Conservation (phyloP, 2,888 invertebrate species). For the Dastarcus helophoroides region DNA sequence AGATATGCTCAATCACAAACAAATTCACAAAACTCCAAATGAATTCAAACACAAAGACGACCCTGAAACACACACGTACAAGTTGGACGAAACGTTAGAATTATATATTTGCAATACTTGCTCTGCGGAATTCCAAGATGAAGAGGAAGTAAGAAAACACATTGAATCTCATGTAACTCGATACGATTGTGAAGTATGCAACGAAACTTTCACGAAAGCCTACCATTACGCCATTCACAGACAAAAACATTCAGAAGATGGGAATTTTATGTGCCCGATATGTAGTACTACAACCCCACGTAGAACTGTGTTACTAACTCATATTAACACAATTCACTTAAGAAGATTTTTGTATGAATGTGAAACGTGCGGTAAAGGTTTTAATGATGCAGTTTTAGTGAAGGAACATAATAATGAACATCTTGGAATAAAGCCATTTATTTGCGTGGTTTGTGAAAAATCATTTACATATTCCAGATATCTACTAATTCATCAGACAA, state of each 20-base stretch:
- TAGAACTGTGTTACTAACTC: constrained; percentile 35
- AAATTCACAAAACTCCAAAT: constrained; percentile 38
- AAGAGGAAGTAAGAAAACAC: constrained; percentile 23
- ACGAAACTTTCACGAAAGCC: constrained; percentile 22
- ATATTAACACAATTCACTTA: constrained; percentile 44
- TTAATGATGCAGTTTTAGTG: constrained; percentile 36
- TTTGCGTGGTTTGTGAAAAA: constrained; percentile 37
- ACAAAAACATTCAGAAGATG: constrained; percentile 24
- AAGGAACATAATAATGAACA: constrained; percentile 36
- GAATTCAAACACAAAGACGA: constrained; percentile 28
- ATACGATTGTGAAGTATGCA: constrained; percentile 29
- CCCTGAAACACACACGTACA: constrained; percentile 13
- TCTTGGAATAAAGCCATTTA: constrained; percentile 31
- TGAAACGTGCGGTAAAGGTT: constrained; percentile 39
- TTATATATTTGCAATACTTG: constrained; percentile 25
- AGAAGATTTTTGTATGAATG: constrained; percentile 39
- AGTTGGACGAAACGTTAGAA: constrained; percentile 19
- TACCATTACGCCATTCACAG: constrained; percentile 27
- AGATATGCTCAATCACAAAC: constrained; percentile 39
- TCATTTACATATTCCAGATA: constrained; percentile 31
- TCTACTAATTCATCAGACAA: constrained; percentile 24
- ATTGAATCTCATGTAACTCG: constrained; percentile 23
- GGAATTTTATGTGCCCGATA: constrained; percentile 24
- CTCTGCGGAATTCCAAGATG: constrained; percentile 20
- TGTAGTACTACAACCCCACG: constrained; percentile 23